Base-by-base conservation (phyloP, 2,113 vertebrate genomes). In the Xyliphius kryptos region DNA sequence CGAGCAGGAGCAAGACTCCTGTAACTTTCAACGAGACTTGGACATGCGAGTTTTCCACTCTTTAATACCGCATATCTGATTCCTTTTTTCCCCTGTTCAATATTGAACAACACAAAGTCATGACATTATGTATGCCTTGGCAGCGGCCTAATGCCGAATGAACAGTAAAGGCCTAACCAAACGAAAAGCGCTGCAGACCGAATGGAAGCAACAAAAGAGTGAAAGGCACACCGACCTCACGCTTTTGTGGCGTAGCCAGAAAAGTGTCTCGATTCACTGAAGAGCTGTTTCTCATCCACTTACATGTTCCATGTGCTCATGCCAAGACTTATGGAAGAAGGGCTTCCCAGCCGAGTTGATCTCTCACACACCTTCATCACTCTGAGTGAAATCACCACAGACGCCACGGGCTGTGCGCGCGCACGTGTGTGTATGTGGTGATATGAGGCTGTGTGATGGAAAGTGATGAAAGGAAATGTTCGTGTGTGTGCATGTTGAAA, bases 281-380 rank as follows among this genome's bases (percentile, higher is more conserved):
- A 76, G 77, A 76, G 74, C 77, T 52, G 69, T 85, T 82, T 75
- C 75, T 85, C 80, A 86, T 86, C 82, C 76, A 80, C 77, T 85
- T 85, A 83, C 59, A 60, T 82, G 77, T 86, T 84, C 82, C 82
- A 79, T 81, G 77, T 76, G 73, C 76, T 72, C 59, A 51, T 68
- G 83, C 82, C 83, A 88, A 79, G 64, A 58, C 74, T 80, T 75
- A 58, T 77, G 78, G 71, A 74, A 63, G 69, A 75, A 71, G 65
- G 40, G 76, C 76, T 74, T 74, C 61, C 72, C 43, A 69, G 53
- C 66, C 41, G 38, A 63, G 41, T 37, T 41, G 53, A 41, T 58
- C 54, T 37, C 38, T 58, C 37, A 37, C 38, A 44, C 48, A 58
- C 48, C 56, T 12, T 47, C 56, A 32, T 11, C 56, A 11, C 19